Evolutionary conservation across 2,797 vertebrate genomes (phyloP).

Genomic region (Amblyopsis hoosieri): DNA sequence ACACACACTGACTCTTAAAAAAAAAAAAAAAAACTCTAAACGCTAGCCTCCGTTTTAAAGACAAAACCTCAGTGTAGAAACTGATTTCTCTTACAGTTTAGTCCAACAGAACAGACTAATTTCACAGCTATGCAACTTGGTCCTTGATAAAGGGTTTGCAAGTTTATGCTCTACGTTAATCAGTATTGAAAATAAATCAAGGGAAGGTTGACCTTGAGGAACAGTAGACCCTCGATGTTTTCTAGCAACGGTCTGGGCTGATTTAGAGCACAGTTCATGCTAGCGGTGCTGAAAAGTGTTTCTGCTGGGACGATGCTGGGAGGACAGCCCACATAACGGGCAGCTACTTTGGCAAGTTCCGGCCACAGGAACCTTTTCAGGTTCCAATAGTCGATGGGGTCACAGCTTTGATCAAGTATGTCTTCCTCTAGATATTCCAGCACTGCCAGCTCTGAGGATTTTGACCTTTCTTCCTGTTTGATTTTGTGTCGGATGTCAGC

Average conservation of each 20-base stretch:
- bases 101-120: slow-evolving; percentile 44
- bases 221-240: slow-evolving; percentile 95
- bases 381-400: slow-evolving; percentile 98
- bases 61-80: slow-evolving; percentile 68
- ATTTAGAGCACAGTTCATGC: slow-evolving; percentile 85
- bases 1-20: slow-evolving; percentile 63
- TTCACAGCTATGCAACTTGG: slow-evolving; percentile 78
- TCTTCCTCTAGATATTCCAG: slow-evolving; percentile 96
- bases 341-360: slow-evolving; percentile 90
- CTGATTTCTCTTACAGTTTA: slow-evolving; percentile 65
- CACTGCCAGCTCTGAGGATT: slow-evolving; percentile 89
- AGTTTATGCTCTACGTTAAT: slow-evolving; percentile 72
- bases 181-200: slow-evolving; percentile 98
- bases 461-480: slow-evolving; percentile 84
- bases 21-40: slow-evolving; percentile 65
- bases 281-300: slow-evolving; percentile 92
- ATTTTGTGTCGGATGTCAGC: slow-evolving; percentile 86
- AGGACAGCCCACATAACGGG: slow-evolving; percentile 94
- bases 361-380: slow-evolving; percentile 95
- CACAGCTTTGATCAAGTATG: slow-evolving; percentile 97
- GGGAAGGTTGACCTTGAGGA: slow-evolving; percentile 98
- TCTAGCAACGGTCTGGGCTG: slow-evolving; percentile 89
- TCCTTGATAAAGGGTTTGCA: slow-evolving; percentile 71
- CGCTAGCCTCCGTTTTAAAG: slow-evolving; percentile 69
- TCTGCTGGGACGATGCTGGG: slow-evolving; percentile 94